These are phyloP conservation scores for Ophiodon elongatus DNA, from an alignment of 2,113 vertebrate species.

Conservation along the genomic window DNA sequence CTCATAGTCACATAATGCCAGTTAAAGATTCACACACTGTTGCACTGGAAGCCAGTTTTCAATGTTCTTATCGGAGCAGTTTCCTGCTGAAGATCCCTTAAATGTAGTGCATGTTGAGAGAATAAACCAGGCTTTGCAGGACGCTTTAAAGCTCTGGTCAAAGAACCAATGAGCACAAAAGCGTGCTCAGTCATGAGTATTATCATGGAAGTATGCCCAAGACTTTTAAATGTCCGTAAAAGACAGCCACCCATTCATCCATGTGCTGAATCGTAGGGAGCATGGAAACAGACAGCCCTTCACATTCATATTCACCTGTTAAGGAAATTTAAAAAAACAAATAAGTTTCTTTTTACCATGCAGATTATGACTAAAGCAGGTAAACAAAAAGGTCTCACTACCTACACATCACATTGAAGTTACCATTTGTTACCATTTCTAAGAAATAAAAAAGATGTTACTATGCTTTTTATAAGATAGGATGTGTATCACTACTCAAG, in stretches of 20 bases:
- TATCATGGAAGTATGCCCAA: not conserved
- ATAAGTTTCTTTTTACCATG: too few relatives aligned
- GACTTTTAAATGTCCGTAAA: not conserved
- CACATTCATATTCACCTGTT: not conserved
- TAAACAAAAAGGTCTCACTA: not conserved
- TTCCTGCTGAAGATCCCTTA: not conserved
- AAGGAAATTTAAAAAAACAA: not conserved
- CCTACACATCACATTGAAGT: not conserved
- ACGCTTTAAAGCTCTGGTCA: not conserved
- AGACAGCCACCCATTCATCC: not conserved
- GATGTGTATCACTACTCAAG: not conserved
- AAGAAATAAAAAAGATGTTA: not conserved
- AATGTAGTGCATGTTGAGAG: not conserved
- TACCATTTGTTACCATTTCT: not conserved
- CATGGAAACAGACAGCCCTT: not conserved
- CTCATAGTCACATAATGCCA: conserved; percentile 4
- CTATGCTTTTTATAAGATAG: not conserved
- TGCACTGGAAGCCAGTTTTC: conserved; percentile 7
- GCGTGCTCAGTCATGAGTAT: not conserved
- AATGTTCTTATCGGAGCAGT: not conserved
- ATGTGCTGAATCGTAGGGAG: accelerated
- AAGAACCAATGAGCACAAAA: not conserved
- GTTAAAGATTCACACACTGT: not conserved
- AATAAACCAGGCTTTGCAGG: conserved; percentile 10
- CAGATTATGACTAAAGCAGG: not conserved